Base-by-base conservation (phyloP, 2,797 vertebrate species). In the Centroberyx gerrardi region DNA sequence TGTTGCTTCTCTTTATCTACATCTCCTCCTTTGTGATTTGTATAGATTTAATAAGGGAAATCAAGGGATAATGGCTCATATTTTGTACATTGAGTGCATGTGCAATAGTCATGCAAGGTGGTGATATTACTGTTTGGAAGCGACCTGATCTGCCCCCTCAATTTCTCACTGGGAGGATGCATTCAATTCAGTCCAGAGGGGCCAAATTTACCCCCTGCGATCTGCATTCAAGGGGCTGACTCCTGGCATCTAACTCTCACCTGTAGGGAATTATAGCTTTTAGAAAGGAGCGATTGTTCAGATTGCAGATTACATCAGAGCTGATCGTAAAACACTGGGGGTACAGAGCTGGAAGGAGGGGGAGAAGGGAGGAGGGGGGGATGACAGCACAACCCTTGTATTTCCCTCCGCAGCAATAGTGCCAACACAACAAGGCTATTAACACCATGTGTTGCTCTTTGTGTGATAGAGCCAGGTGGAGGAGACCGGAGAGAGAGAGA, bases 371-470 rank as follows among this genome's bases (percentile, higher is more conserved):
- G n/a, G 22, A n/a, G 66, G 53, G 3, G 60, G 63, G 28, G 33
- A 48, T 77, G 66, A 81, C 86, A 75, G 79, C 77, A 85, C 74
- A 63, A 76, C 69, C 70, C 42, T 83, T 81, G 78, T 70, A 64
- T 83, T 88, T 88, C 59, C 31, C 82, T 82, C 61, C 68, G 60
- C 55, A 85, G 73, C 51, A 61, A 56, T 49, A 68, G 66, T 33
- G 40, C 78, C 83, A 58, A 44, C 84, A 90, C 83, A 91, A 83
- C 77, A 87, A 80, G 69, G 27, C 82, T 68, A 87, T 90, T 92
- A 51, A 8, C 48, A 51, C 49, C 49, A 22, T 53, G 87, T 91
- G 74, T 78, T 78, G 59, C 55, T 80, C 38, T 61, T 48, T 60
- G 75, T 82, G 75, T 82, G 87, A 85, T 82, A 59, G 80, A 64